Evolutionary conservation across 2,888 invertebrate species (phyloP).

Genomic region (Ophion ellenae): DNA sequence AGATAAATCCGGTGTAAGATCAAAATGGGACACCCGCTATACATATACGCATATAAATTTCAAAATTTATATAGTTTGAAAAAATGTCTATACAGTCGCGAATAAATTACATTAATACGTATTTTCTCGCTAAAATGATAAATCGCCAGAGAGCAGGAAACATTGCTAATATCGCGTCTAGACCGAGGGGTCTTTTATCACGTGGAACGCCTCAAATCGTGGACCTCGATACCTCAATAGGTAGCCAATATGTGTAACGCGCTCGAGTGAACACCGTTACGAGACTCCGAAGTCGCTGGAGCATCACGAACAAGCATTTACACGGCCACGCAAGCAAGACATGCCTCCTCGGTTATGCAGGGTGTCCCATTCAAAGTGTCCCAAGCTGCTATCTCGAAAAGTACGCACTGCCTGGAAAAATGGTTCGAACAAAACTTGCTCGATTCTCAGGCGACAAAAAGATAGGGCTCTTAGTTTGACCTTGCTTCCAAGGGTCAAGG

Average conservation of each 20-base stretch:
- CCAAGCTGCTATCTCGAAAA: too few species aligned
- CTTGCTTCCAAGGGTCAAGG: too few species aligned
- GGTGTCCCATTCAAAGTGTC: too few species aligned
- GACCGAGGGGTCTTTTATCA: neutral
- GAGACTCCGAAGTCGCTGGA: constrained; percentile 22
- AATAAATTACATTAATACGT: neutral
- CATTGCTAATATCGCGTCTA: constrained; percentile 1
- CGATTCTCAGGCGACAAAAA: too few species aligned
- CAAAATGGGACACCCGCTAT: too few species aligned
- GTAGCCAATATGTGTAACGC: constrained; percentile 39
- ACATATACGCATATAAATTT: too few species aligned
- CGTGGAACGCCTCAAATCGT: neutral
- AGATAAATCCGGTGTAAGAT: too few species aligned
- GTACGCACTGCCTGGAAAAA: too few species aligned
- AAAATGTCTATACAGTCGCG: neutral
- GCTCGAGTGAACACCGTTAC: constrained; percentile 59
- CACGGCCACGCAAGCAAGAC: neutral
- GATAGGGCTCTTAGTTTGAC: too few species aligned
- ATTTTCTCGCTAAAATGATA: neutral
- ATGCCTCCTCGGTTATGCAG: too few species aligned
- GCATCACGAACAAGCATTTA: constrained; percentile 31
- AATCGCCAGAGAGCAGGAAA: neutral
- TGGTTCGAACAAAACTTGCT: too few species aligned
- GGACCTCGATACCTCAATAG: constrained; percentile 45
- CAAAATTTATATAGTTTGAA: neutral